Conservation (phyloP, 2,113 vertebrate genomes). For the Ochotona curzoniae region DNA sequence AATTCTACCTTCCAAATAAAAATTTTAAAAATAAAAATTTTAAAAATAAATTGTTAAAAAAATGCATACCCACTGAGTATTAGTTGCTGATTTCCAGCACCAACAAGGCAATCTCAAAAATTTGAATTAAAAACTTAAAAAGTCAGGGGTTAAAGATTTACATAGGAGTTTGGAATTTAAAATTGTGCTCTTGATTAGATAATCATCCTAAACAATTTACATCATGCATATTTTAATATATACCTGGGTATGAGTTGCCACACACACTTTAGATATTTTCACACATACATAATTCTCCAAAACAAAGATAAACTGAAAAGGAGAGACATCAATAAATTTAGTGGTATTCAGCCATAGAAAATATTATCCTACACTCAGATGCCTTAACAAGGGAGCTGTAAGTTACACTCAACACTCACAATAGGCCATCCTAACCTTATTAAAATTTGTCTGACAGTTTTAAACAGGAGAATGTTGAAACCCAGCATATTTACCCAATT, state of each 20-base stretch:
- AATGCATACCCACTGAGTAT: not conserved
- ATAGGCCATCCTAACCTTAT: not conserved
- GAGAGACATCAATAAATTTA: not conserved
- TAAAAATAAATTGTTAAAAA: not conserved
- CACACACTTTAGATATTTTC: not conserved
- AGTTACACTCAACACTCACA: not conserved
- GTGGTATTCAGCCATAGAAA: slow-evolving; percentile 1
- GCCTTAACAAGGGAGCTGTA: not conserved
- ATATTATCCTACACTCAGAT: not conserved
- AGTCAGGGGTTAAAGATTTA: not conserved
- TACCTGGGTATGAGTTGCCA: not conserved
- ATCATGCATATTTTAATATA: not conserved
- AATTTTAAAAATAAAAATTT: too few species aligned
- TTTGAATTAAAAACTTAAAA: not conserved
- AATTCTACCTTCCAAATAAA: too few species aligned
- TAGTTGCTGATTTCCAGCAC: not conserved
- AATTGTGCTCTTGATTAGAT: not conserved
- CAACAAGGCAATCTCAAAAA: not conserved
- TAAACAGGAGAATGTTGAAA: not conserved
- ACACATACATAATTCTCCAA: not conserved
- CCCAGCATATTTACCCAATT: not conserved
- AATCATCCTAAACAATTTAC: not conserved
- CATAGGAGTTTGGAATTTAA: not conserved
- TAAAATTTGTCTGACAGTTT: not conserved
- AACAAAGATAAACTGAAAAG: slow-evolving; percentile 7